Evolutionary conservation across 2,888 invertebrate genomes (phyloP).

Genomic region (Parthenolecanium corni): DNA sequence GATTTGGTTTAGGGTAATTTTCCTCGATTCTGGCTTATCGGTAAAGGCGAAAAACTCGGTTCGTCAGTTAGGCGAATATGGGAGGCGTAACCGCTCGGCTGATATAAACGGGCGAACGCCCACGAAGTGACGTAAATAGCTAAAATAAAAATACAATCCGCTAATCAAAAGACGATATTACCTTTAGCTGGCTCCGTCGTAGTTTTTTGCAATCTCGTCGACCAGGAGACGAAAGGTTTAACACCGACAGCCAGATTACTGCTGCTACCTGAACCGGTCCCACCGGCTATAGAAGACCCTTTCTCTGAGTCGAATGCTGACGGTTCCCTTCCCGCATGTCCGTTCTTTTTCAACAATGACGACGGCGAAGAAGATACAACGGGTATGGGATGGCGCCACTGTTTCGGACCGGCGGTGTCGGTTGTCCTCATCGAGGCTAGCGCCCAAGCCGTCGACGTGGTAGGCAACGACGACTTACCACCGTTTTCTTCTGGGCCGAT

Average conservation of each 20-base stretch:
- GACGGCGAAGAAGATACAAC: neutral
- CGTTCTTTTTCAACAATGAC: no score
- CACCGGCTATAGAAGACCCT: neutral
- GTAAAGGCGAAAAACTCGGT: no score
- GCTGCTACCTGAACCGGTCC: no score
- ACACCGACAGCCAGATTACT: conserved; percentile 6
- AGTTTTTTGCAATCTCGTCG: conserved; percentile 31
- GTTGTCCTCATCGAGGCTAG: conserved; percentile 43
- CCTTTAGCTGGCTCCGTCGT: conserved; percentile 18
- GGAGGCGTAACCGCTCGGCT: no score
- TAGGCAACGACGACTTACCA: conserved; percentile 39
- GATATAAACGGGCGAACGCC: no score
- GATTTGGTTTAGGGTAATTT: no score
- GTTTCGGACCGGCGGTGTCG: conserved; percentile 9
- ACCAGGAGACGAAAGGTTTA: conserved; percentile 32
- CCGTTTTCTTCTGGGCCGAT: neutral
- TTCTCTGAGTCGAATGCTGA: neutral
- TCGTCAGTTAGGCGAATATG: no score
- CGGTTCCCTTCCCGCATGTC: no score
- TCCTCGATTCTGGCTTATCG: no score
- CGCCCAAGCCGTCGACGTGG: conserved; percentile 45
- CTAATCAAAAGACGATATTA: no score
- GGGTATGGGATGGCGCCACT: conserved; percentile 19
- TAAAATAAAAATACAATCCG: no score
- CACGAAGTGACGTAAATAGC: no score